phyloP scores from a whole-genome alignment of 2,888 invertebrate genomes.

The Cotesia congregata region DNA sequence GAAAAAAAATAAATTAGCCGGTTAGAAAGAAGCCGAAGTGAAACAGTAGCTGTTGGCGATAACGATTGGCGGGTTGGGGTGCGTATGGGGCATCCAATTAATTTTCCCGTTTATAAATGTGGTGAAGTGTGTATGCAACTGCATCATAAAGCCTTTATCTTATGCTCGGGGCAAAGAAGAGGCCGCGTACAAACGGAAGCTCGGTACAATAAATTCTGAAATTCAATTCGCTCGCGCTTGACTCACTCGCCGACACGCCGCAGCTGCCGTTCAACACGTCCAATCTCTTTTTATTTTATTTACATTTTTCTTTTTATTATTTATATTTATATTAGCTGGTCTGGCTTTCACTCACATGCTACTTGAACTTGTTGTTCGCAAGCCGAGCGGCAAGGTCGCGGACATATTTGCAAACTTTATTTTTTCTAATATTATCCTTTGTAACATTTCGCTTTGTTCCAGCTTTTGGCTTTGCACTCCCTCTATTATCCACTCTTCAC shows the following conservation, averaged over 20 bases:
- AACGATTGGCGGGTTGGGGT: constrained; percentile 43
- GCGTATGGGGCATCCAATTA: constrained; percentile 60
- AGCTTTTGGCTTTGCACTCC: constrained; percentile 9
- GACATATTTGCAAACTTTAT: constrained; percentile 24
- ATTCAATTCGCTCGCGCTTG: constrained; percentile 64
- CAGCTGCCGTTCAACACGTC: constrained; percentile 48
- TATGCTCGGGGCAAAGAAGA: constrained; percentile 53
- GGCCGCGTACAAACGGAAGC: constrained; percentile 65
- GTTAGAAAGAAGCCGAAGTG: not conserved
- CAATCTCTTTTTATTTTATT: constrained; percentile 38
- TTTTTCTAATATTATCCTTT: constrained; percentile 26
- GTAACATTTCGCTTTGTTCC: not conserved
- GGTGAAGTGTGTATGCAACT: constrained; percentile 35
- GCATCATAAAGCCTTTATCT: constrained; percentile 66
- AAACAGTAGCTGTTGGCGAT: constrained; percentile 4
- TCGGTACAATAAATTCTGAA: constrained; percentile 67
- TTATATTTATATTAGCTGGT: constrained; percentile 10
- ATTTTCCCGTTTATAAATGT: constrained; percentile 44
- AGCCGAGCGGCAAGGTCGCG: constrained; percentile 33
- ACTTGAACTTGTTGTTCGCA: constrained; percentile 30
- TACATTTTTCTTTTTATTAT: not conserved
- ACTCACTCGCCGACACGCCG: constrained; percentile 37
- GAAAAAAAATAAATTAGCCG: too few species aligned
- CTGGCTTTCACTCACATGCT: constrained; percentile 26
- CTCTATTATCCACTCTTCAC: constrained; percentile 11